phyloP scores from a whole-genome alignment of 2,113 vertebrate genomes.

The Burhinus oedicnemus region DNA sequence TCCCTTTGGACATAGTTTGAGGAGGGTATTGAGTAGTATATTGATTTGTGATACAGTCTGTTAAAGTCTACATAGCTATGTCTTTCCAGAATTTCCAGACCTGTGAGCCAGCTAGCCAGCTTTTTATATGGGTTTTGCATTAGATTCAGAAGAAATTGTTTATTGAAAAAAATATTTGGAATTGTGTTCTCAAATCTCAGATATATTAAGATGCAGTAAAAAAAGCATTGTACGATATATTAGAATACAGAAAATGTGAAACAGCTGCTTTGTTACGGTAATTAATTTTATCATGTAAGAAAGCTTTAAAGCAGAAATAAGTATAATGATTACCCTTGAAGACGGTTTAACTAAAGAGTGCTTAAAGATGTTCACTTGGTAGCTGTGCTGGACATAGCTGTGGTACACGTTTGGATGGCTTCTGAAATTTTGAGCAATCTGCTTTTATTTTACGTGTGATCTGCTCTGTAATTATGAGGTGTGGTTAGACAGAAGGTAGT shows the following conservation, averaged over 20 bases:
- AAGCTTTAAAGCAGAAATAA: not conserved
- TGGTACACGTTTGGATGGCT: not conserved
- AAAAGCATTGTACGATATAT: not conserved
- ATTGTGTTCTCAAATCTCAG: not conserved
- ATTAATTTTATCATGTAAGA: not conserved
- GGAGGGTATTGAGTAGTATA: not conserved
- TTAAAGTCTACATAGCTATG: not conserved
- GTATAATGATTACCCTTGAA: not conserved
- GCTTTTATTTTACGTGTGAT: slow-evolving; percentile 6
- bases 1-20: not conserved
- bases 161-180: not conserved
- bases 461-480: slow-evolving; percentile 38
- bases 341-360: not conserved
- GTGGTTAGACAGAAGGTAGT: slow-evolving; percentile 13
- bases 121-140: not conserved
- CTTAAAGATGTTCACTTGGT: not conserved
- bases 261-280: not conserved
- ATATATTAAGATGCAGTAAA: not conserved
- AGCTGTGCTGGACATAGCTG: not conserved
- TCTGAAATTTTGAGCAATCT: slow-evolving; percentile 15
- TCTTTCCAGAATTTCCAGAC: not conserved
- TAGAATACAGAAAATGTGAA: not conserved
- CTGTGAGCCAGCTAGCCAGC: not conserved
- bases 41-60: not conserved
- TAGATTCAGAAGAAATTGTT: not conserved